Evolutionary conservation across 2,888 invertebrate species (phyloP).

Genomic region (Unio pictorum): DNA sequence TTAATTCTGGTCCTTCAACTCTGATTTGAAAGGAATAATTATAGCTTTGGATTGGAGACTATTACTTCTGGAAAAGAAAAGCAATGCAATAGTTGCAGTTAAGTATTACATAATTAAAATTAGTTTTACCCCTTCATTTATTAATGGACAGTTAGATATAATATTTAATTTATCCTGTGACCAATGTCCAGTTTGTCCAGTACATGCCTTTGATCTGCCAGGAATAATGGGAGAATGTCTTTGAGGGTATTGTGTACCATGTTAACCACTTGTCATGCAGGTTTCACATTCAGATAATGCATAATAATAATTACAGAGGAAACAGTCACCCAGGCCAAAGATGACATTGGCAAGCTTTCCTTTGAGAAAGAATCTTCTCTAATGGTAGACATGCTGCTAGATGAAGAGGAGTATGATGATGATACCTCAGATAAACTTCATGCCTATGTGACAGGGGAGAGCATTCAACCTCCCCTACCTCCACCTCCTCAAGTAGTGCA

Average conservation of each 20-base stretch:
- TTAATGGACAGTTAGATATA: too few species aligned
- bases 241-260: constrained; percentile 9
- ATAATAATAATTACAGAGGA: constrained; percentile 15
- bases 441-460: constrained; percentile 48
- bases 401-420: constrained; percentile 55
- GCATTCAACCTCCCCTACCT: constrained; percentile 29
- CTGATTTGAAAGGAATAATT: too few species aligned
- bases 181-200: too few species aligned
- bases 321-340: constrained; percentile 24
- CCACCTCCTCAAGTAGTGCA: constrained; percentile 1
- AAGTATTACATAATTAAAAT: too few species aligned
- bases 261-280: constrained; percentile 10
- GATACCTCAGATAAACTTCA: constrained; percentile 51
- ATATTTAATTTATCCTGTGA: too few species aligned
- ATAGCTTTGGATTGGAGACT: too few species aligned
- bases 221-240: neutral
- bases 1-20: too few species aligned
- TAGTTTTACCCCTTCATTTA: too few species aligned
- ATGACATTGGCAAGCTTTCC: constrained; percentile 37
- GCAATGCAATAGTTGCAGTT: too few species aligned
- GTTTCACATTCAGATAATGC: neutral
- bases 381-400: constrained; percentile 61
- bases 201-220: neutral
- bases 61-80: too few species aligned
- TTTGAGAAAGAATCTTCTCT: constrained; percentile 59